Conservation (phyloP, 2,888 invertebrate genomes). For the Yponomeuta malinellus region DNA sequence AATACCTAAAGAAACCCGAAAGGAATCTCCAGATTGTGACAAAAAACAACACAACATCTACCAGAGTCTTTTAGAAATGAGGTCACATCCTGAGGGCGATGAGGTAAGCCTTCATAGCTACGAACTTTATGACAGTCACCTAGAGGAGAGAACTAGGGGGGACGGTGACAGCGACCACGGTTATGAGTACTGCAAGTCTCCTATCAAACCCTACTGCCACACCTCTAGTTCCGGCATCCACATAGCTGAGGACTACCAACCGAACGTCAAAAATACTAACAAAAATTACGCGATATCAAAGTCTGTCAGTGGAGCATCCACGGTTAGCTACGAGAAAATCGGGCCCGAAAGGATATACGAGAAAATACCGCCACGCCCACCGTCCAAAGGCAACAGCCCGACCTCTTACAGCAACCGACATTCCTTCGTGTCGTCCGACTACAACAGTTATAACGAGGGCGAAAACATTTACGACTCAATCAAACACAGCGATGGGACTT, state of each 20-base stretch:
- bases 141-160: constrained; percentile 63
- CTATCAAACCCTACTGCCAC: constrained; percentile 60
- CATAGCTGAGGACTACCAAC: constrained; percentile 72
- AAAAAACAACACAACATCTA: constrained; percentile 55
- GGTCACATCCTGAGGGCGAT: constrained; percentile 68
- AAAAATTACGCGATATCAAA: constrained; percentile 61
- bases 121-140: constrained; percentile 61
- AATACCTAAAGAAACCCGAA: constrained; percentile 47
- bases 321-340: constrained; percentile 66
- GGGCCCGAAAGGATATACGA: constrained; percentile 69
- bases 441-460: constrained; percentile 60
- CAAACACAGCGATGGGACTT: constrained; percentile 67
- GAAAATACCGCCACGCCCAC: constrained; percentile 52
- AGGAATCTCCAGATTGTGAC: constrained; percentile 21
- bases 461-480: constrained; percentile 80
- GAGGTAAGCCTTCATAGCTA: constrained; percentile 71
- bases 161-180: constrained; percentile 69
- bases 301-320: constrained; percentile 64
- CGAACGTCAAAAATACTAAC: constrained; percentile 39
- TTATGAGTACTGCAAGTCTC: constrained; percentile 69
- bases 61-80: constrained; percentile 64
- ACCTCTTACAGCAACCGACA: constrained; percentile 50
- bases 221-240: constrained; percentile 64
- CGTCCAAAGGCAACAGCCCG: constrained; percentile 57
- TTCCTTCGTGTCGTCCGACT: constrained; percentile 57